These are phyloP conservation scores for Maconellicoccus hirsutus DNA, from an alignment of 1,140 invertebrate species.

Conservation along the genomic window DNA sequence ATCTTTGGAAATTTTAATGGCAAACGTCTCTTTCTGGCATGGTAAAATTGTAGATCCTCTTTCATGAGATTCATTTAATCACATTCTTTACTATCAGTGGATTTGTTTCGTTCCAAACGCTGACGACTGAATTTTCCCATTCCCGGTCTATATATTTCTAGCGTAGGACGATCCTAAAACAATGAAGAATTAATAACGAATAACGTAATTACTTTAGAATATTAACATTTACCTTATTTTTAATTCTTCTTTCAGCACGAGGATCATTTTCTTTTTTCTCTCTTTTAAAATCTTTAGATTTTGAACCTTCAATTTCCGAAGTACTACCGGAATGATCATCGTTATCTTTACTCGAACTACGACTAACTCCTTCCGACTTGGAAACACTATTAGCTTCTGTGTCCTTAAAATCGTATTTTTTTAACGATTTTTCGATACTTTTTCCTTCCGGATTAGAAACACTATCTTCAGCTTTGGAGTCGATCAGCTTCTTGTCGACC, in stretches of 20 bases:
- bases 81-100: slow-evolving; percentile 1
- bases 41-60: neutral
- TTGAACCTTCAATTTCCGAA: neutral
- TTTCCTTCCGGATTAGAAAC: slow-evolving; percentile 21
- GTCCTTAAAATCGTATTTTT: slow-evolving; percentile 23
- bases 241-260: slow-evolving; percentile 47
- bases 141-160: slow-evolving; percentile 59
- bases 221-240: slow-evolving; percentile 45
- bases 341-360: slow-evolving; percentile 16
- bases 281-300: slow-evolving; percentile 33
- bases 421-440: slow-evolving; percentile 16
- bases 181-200: slow-evolving; percentile 20
- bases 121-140: slow-evolving; percentile 51
- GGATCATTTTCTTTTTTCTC: slow-evolving; percentile 43
- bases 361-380: neutral
- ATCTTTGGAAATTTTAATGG: neutral
- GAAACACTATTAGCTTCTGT: slow-evolving; percentile 23
- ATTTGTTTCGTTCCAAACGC: slow-evolving; percentile 10
- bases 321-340: neutral
- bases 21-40: neutral
- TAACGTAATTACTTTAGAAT: neutral
- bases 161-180: slow-evolving; percentile 52
- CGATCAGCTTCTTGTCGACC: slow-evolving; percentile 26
- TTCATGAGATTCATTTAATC: neutral
- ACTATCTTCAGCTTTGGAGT: slow-evolving; percentile 25